These are phyloP conservation scores for Varanus komodoensis DNA, from an alignment of 2,113 vertebrate species.

Conservation along the genomic window DNA sequence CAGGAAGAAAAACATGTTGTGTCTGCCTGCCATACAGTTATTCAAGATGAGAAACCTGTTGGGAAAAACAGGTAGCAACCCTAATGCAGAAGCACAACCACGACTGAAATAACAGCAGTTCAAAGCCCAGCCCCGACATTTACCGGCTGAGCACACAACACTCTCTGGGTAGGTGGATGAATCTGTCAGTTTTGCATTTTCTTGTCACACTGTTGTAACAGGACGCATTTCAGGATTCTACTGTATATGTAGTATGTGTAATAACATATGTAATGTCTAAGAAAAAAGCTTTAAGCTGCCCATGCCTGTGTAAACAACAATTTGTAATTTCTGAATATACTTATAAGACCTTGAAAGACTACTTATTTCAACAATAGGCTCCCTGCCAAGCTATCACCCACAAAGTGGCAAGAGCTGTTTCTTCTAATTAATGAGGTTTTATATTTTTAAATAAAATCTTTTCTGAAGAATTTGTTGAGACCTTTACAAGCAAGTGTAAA, in stretches of 20 bases:
- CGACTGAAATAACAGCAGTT: too few species aligned
- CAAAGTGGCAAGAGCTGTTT: slow-evolving; percentile 44
- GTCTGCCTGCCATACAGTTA: too few species aligned
- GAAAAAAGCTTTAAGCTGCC: background rate
- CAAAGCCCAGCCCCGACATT: too few species aligned
- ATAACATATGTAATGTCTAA: background rate
- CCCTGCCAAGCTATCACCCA: slow-evolving; percentile 45
- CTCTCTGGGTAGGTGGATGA: too few species aligned
- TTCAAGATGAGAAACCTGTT: too few species aligned
- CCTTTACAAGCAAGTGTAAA: slow-evolving; percentile 53
- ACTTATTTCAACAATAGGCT: slow-evolving; percentile 33
- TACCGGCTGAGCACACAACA: too few species aligned
- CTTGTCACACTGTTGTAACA: background rate
- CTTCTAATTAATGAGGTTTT: slow-evolving; percentile 51
- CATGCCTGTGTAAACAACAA: too few species aligned
- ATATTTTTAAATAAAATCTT: slow-evolving; percentile 32
- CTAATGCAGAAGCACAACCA: too few species aligned
- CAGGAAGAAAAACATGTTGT: too few species aligned
- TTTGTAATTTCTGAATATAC: background rate
- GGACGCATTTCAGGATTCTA: background rate
- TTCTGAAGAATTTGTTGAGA: slow-evolving; percentile 30
- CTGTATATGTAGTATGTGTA: background rate
- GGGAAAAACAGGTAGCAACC: too few species aligned
- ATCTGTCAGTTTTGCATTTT: too few species aligned
- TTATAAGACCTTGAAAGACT: slow-evolving; percentile 39